These are phyloP conservation scores for Poeciliopsis infans DNA, from an alignment of 2,797 vertebrate genomes.

Conservation along the genomic window DNA sequence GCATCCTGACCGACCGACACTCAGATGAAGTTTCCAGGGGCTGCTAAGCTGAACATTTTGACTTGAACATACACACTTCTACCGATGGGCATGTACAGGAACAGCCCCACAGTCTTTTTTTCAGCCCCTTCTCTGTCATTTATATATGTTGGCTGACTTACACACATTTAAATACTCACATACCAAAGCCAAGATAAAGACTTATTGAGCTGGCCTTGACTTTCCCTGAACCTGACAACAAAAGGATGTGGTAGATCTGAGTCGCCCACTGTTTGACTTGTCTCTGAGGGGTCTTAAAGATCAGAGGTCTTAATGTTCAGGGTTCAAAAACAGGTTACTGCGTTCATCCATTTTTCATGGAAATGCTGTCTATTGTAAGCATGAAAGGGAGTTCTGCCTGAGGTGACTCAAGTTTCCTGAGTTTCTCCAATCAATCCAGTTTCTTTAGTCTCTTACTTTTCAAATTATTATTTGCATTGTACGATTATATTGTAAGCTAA, in stretches of 20 bases:
- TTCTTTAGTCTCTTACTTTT: background rate
- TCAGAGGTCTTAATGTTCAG: conserved; percentile 59
- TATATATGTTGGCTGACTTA: conserved; percentile 15
- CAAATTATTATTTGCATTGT: background rate
- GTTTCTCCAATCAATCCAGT: background rate
- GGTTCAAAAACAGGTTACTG: conserved; percentile 70
- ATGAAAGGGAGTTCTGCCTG: background rate
- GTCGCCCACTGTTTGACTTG: conserved; percentile 65
- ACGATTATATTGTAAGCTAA: background rate
- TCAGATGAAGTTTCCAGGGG: conserved; percentile 75
- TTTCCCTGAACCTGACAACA: conserved; percentile 68
- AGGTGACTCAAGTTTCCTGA: conserved; percentile 11
- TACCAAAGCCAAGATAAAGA: conserved; percentile 65
- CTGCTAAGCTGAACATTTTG: conserved; percentile 39
- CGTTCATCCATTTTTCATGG: conserved; percentile 47
- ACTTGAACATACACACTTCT: conserved; percentile 31
- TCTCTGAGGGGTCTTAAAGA: conserved; percentile 64
- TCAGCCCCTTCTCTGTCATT: conserved; percentile 29
- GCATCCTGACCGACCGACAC: conserved; percentile 67
- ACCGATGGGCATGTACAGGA: conserved; percentile 39
- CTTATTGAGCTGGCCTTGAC: conserved; percentile 74
- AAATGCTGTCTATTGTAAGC: conserved; percentile 34
- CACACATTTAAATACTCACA: conserved; percentile 27
- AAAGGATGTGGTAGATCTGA: conserved; percentile 73
- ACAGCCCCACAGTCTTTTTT: conserved; percentile 51